Conservation (phyloP, 2,113 vertebrate species). For the Larimichthys crocea region DNA sequence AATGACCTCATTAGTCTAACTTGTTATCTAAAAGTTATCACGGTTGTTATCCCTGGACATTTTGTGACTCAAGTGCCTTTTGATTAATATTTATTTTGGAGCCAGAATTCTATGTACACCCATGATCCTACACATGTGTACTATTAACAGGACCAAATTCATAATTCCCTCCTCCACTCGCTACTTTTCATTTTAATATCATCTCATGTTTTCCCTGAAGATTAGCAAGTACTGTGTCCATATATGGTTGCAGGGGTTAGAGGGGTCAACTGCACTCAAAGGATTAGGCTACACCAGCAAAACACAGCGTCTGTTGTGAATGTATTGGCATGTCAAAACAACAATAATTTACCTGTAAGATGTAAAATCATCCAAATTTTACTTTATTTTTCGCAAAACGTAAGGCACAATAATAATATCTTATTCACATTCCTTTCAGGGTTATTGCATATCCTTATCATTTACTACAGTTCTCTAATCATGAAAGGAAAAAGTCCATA, state of each 20-base stretch:
- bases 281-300: conserved; percentile 45
- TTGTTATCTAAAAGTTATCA: conserved; percentile 16
- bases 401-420: not conserved
- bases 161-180: not conserved
- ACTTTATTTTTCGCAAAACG: too few species aligned
- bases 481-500: not conserved
- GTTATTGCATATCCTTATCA: not conserved
- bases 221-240: conserved; percentile 41
- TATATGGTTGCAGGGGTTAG: conserved; percentile 27
- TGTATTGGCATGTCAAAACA: not conserved
- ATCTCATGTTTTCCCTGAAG: conserved; percentile 46
- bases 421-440: not conserved
- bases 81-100: conserved; percentile 18
- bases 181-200: conserved; percentile 46
- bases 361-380: too few species aligned
- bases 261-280: conserved; percentile 53
- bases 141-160: not conserved
- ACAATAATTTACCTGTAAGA: too few species aligned
- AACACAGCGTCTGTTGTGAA: not conserved
- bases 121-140: not conserved
- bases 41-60: conserved; percentile 7
- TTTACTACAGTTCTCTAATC: not conserved
- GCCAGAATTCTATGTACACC: not conserved
- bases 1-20: conserved; percentile 26
- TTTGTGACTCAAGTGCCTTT: conserved; percentile 22